These are phyloP conservation scores for Nymphalis io DNA, from an alignment of 1,140 invertebrate genomes.

Conservation along the genomic window DNA sequence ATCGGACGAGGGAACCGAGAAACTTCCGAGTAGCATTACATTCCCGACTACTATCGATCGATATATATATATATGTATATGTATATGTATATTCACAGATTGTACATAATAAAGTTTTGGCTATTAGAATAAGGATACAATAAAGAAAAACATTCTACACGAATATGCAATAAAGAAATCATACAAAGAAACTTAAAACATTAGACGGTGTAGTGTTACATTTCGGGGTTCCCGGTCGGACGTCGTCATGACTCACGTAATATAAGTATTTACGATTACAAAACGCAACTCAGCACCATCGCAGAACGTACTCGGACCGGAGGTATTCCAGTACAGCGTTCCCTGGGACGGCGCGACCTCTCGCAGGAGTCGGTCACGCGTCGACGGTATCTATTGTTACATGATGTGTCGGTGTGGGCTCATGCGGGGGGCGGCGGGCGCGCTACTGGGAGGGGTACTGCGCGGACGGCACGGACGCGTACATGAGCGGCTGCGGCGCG, in stretches of 20 bases:
- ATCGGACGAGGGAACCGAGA: slow-evolving; percentile 1
- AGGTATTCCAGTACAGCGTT: slow-evolving; percentile 1
- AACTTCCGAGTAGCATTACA: not conserved
- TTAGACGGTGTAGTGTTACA: not conserved
- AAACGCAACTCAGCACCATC: slow-evolving; percentile 10
- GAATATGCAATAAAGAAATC: not conserved
- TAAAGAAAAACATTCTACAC: not conserved
- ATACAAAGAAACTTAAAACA: slow-evolving; percentile 2
- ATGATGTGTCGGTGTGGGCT: not conserved
- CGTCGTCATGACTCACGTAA: not conserved
- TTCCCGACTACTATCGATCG: not conserved
- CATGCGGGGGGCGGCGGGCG: slow-evolving; percentile 30
- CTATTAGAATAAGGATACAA: not conserved
- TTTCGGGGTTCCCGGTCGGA: not conserved
- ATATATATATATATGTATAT: no score
- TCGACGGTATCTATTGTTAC: slow-evolving; percentile 7
- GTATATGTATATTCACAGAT: not conserved
- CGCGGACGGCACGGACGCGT: slow-evolving; percentile 72
- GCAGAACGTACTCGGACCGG: not conserved
- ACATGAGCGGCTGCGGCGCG: slow-evolving; percentile 66
- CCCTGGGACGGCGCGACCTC: not conserved
- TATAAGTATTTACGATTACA: not conserved
- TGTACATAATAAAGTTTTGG: not conserved
- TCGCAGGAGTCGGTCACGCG: not conserved
- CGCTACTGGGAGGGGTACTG: slow-evolving; percentile 75